These are phyloP conservation scores for Synchiropus splendidus DNA, from an alignment of 2,113 vertebrate genomes.

Conservation along the genomic window DNA sequence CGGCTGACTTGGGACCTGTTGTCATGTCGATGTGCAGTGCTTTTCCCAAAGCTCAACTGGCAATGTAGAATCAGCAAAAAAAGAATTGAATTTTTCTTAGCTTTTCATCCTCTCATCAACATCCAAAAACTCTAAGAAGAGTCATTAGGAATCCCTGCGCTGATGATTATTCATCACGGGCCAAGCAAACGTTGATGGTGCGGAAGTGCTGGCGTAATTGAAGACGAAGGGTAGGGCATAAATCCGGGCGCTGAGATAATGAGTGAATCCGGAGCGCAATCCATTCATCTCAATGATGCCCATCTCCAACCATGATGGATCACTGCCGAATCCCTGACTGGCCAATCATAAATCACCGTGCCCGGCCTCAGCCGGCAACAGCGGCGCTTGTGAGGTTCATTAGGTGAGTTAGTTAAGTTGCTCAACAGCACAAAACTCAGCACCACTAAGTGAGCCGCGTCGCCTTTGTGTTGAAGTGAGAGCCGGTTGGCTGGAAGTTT, in stretches of 20 bases:
- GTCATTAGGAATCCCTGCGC: constrained; percentile 38
- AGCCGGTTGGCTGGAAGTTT: constrained; percentile 23
- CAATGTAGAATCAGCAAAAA: too few species aligned
- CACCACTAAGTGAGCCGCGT: not conserved
- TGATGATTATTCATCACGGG: constrained; percentile 37
- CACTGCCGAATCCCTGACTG: constrained; percentile 21
- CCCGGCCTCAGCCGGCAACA: constrained; percentile 12
- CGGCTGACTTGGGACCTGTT: too few species aligned
- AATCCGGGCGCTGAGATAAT: constrained; percentile 32
- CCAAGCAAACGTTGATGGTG: constrained; percentile 31
- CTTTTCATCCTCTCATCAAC: constrained; percentile 23
- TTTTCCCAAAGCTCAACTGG: too few species aligned
- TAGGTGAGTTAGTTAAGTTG: constrained; percentile 16
- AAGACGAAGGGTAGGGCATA: constrained; percentile 32
- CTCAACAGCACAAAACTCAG: constrained; percentile 12
- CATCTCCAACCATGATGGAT: constrained; percentile 40
- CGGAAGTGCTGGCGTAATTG: constrained; percentile 36
- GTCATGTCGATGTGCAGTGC: too few species aligned
- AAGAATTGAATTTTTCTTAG: too few species aligned
- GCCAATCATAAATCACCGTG: constrained; percentile 40
- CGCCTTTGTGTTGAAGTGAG: constrained; percentile 2
- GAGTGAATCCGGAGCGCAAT: constrained; percentile 30
- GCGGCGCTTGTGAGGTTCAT: constrained; percentile 13
- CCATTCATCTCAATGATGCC: constrained; percentile 50
- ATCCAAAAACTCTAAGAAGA: constrained; percentile 36